phyloP scores from a whole-genome alignment of 2,888 invertebrate species.

The Barypeithes pellucidus region DNA sequence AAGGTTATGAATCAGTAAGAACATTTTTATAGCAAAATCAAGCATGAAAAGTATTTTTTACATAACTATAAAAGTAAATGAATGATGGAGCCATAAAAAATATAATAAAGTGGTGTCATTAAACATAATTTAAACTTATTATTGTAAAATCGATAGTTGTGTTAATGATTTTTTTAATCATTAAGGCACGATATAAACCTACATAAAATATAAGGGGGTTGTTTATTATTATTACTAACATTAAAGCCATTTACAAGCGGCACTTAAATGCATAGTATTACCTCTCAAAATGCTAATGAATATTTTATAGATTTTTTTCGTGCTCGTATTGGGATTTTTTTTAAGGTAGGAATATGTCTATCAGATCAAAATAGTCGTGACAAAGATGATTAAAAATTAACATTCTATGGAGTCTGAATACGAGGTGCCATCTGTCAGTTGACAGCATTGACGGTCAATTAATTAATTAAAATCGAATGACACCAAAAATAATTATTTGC shows the following conservation, averaged over 20 bases:
- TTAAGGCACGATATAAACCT: constrained; percentile 30
- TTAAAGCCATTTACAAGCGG: constrained; percentile 22
- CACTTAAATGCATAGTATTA: constrained; percentile 5
- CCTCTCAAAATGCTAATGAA: constrained; percentile 19
- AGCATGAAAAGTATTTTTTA: constrained; percentile 9
- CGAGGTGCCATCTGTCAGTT: no score
- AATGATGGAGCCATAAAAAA: constrained; percentile 48
- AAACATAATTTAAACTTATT: constrained; percentile 54
- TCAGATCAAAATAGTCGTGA: no score
- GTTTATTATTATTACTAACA: constrained; percentile 29
- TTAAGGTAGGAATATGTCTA: not conserved
- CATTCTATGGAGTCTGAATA: no score
- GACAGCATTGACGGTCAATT: no score
- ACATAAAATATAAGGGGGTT: constrained; percentile 30
- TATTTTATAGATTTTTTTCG: constrained; percentile 20
- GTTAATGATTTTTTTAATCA: constrained; percentile 51
- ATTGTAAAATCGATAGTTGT: constrained; percentile 49
- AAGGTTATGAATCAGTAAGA: not conserved
- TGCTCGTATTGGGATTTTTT: not conserved
- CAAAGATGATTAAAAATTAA: no score
- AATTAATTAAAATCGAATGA: no score
- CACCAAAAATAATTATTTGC: no score
- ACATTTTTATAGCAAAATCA: not conserved
- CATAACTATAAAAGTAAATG: constrained; percentile 46
- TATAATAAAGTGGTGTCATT: constrained; percentile 47